Percentiles rank a stretch among this genome's conserved stretches.
Conservation (phyloP, 2,888 invertebrate genomes). For the Agapostemon virescens region DNA sequence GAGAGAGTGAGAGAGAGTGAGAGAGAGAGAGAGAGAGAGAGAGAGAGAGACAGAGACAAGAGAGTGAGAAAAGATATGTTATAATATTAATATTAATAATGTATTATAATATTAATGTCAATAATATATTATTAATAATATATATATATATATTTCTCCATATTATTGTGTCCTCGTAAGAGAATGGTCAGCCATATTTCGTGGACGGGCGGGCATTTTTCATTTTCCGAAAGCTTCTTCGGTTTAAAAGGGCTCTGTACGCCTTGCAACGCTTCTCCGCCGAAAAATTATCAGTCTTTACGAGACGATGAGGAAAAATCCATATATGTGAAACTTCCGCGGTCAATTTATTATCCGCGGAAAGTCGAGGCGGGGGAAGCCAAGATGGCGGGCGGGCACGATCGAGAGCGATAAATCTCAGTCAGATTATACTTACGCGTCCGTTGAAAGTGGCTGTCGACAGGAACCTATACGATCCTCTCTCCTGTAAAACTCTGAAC, state of each 20-base stretch:
- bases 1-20: neutral
- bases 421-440: neutral
- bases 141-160: no score
- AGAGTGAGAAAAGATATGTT: slow-evolving; percentile 16
- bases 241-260: neutral
- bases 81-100: slow-evolving; percentile 2
- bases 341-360: neutral
- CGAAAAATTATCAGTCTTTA: neutral
- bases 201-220: no score
- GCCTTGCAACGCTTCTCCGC: neutral
- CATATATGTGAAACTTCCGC: neutral
- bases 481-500: slow-evolving; percentile 4
- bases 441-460: slow-evolving; percentile 1
- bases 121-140: slow-evolving; percentile 2
- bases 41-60: neutral
- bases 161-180: no score
- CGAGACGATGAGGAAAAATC: neutral
- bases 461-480: neutral
- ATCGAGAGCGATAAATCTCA: slow-evolving; percentile 2
- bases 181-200: no score
- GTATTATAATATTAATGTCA: no score
- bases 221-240: no score
- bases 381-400: neutral
- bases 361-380: neutral
- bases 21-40: neutral